phyloP scores from a whole-genome alignment of 2,113 vertebrate species.

The Epinephelus lanceolatus region DNA sequence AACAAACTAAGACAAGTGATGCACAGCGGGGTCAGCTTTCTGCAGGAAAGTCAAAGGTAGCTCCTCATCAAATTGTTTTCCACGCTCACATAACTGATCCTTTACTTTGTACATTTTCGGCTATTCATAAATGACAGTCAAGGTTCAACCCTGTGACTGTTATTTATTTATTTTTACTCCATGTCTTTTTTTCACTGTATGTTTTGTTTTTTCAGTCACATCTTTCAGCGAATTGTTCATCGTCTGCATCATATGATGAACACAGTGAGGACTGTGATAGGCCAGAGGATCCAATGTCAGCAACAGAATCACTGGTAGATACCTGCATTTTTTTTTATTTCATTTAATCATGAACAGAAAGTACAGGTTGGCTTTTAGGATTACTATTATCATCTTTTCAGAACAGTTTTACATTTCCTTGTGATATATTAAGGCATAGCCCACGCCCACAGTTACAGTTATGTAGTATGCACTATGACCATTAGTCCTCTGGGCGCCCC shows the following conservation, averaged over 20 bases:
- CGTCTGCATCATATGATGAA: background rate
- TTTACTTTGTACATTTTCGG: background rate
- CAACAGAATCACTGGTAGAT: conserved; percentile 28
- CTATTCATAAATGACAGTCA: background rate
- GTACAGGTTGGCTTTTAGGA: background rate
- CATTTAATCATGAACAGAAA: background rate
- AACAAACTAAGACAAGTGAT: background rate
- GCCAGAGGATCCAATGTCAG: background rate
- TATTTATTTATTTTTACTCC: background rate
- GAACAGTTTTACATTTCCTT: background rate
- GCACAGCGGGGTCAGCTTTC: background rate
- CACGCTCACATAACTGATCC: background rate
- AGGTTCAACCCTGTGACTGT: background rate
- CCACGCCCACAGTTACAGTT: no score
- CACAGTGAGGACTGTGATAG: background rate
- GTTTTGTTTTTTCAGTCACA: background rate
- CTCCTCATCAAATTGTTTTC: background rate
- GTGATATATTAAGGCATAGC: no score
- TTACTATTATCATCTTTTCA: background rate
- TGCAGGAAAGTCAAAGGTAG: conserved; percentile 9
- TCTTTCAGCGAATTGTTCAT: background rate
- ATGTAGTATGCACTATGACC: background rate
- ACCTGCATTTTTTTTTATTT: rapidly evolving
- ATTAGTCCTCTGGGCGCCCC: background rate
- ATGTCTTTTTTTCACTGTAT: background rate